These are phyloP conservation scores for Stichopus chloronotus DNA, from an alignment of 35 echinoderm and acorn worm genomes.

Conservation along the genomic window DNA sequence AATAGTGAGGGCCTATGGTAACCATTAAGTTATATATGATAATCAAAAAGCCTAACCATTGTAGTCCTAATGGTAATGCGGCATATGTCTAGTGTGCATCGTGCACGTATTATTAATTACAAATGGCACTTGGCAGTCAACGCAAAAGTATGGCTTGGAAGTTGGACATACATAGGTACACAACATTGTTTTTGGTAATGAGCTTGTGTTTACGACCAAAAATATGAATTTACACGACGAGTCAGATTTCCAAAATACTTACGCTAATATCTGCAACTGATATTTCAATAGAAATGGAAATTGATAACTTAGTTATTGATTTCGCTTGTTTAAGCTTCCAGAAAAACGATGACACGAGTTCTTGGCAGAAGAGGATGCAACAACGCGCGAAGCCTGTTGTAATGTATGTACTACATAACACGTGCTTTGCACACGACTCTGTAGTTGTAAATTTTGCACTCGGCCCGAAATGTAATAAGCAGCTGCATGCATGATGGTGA, in stretches of 20 bases:
- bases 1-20: too few relatives aligned
- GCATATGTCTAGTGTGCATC: too few relatives aligned
- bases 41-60: too few relatives aligned
- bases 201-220: neutral
- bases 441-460: conserved; percentile 22
- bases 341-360: neutral
- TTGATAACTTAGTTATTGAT: too few relatives aligned
- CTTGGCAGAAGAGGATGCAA: neutral
- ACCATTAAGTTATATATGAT: too few relatives aligned
- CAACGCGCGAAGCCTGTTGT: conserved; percentile 30
- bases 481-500: too few relatives aligned
- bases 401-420: conserved; percentile 21
- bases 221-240: neutral
- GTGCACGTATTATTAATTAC: too few relatives aligned
- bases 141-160: too few relatives aligned
- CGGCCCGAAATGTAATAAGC: neutral
- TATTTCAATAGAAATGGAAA: neutral
- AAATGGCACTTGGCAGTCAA: too few relatives aligned
- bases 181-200: too few relatives aligned
- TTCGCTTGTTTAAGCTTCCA: neutral
- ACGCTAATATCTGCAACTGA: neutral
- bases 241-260: neutral
- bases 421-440: conserved; percentile 39
- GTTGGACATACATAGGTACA: too few relatives aligned
- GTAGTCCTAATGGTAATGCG: too few relatives aligned